Base-by-base conservation (phyloP, 2,113 vertebrate species). In the Peromyscus leucopus region DNA sequence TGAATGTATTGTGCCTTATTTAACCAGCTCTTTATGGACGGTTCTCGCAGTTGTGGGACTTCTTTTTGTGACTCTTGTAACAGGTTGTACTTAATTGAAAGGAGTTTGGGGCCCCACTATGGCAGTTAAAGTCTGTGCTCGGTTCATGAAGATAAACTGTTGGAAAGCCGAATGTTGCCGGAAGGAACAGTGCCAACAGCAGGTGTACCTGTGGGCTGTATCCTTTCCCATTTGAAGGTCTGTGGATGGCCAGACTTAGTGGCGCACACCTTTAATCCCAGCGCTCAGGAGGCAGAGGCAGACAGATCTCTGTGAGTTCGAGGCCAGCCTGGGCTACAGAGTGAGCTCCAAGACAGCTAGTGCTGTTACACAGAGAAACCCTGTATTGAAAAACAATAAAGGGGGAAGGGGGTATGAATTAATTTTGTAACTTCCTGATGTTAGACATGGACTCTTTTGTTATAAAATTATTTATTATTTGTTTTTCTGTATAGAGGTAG, bases 121-220 rank as follows among this genome's bases (percentile, higher is more conserved):
- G 51, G 78, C 42, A 86, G 39, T 85, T 19, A 55, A 96, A 75
- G 19, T 78, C 87, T 91, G 71, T 95, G 94, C 82, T 93, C 7
- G 57, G 48, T 82, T 95, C 85, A 85, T 91, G 78, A 93, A 95
- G 63, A 96, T 63, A 71, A 82, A 89, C 48, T 69, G 26, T 96
- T 84, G 48, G 63, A 93, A 91, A 91, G 76, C 63, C 76, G 74
- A 75, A 91, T 39, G 83, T 65, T 24, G 22, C 67, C 80, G 83
- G 51, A 69, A 75, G 8, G 88, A 95, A 75, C 59, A 91, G 59
- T 63, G 61, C 39, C 57, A 36, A 91, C 63, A 61, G 24, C 65
- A 92, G 39, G 80, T 26, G 31, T 71, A 83, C 69, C 48, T 26
- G 11, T 28, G 15, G 63, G 9, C 67, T 83, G 3, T 63, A 61